Evolutionary conservation across 2,797 vertebrate genomes (phyloP), one percentile per base, ranked within the genome.

Genomic region (Ceyx erithaca): DNA sequence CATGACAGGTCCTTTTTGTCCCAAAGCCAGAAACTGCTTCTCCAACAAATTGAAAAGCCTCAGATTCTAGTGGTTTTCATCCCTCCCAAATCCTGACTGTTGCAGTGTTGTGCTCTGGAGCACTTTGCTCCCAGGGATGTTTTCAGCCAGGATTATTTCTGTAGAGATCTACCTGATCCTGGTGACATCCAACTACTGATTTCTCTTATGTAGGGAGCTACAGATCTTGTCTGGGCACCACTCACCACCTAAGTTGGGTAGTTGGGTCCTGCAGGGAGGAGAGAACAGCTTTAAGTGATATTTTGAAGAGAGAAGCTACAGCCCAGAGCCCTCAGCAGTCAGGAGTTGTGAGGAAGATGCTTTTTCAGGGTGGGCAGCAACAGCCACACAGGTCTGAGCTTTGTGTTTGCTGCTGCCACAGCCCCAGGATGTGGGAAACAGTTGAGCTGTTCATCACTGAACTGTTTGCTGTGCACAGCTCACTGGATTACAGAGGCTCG

Each of bases 311-410:
- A 19, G n/a, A n/a, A 54, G 75, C 14, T 59, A 45, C 0, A 76
- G 62, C 51, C 62, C 52, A 14, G 79, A 57, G 55, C 46, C 45
- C 8, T 78, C 21, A 3, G 10, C 31, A 33, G 12, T 16, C n/a
- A 9, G 54, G 4, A 11, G 33, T 8, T 1, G 2, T 20, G 14
- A 58, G 45, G 41, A 58, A 23, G 43, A 26, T 14, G 4, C 0
- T 61, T 73, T 54, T 67, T 84, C 28, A 48, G 58, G 11, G 33
- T 45, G 30, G 40, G 18, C 37, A 52, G 19, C 14, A 25, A 12
- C 51, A 63, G n/a, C 41, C 25, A 9, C 43, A n/a, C 52, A 51
- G 51, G 14, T 13, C 4, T 8, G 11, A 52, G 10, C 13, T 41
- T 11, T 63, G 31, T 51, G 5, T 40, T 73, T 37, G 19, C 31